These are phyloP conservation scores for Urophycis tenuis DNA, from an alignment of 2,797 vertebrate species.

Conservation along the genomic window DNA sequence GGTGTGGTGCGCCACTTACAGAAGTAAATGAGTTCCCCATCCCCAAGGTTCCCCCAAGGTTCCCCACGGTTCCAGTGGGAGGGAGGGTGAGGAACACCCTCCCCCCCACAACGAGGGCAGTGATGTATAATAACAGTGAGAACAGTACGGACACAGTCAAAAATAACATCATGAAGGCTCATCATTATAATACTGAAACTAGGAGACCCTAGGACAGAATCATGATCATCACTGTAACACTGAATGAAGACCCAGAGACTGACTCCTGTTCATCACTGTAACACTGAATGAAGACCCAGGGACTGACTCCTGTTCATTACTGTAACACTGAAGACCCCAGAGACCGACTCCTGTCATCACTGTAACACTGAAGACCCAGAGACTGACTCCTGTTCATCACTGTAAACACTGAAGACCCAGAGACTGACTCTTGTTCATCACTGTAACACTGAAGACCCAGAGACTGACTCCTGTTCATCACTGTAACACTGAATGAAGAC, in stretches of 20 bases:
- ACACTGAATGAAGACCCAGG: not conserved
- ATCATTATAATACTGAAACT: too few relatives aligned
- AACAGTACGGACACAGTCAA: constrained; percentile 17
- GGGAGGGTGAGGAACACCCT: not conserved
- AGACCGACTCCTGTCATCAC: too few relatives aligned
- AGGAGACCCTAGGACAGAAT: not conserved
- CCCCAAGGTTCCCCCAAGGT: not conserved
- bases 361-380: not conserved
- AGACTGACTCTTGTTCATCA: not conserved
- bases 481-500: too few relatives aligned
- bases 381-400: not conserved
- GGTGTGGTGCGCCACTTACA: not conserved
- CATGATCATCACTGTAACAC: constrained; percentile 40
- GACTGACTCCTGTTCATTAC: not conserved
- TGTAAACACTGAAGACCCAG: not conserved
- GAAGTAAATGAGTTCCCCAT: not conserved
- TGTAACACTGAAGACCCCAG: not conserved
- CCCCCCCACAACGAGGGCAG: constrained; percentile 19
- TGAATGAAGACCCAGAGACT: constrained; percentile 32
- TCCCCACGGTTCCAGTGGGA: not conserved
- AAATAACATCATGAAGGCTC: not conserved
- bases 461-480: constrained; percentile 19
- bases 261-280: too few relatives aligned
- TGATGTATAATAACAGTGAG: constrained; percentile 34
- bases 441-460: constrained; percentile 46